Percentiles rank a stretch among this genome's conserved stretches.
Conservation (phyloP, 2,888 invertebrate genomes). For the Encarsia formosa region DNA sequence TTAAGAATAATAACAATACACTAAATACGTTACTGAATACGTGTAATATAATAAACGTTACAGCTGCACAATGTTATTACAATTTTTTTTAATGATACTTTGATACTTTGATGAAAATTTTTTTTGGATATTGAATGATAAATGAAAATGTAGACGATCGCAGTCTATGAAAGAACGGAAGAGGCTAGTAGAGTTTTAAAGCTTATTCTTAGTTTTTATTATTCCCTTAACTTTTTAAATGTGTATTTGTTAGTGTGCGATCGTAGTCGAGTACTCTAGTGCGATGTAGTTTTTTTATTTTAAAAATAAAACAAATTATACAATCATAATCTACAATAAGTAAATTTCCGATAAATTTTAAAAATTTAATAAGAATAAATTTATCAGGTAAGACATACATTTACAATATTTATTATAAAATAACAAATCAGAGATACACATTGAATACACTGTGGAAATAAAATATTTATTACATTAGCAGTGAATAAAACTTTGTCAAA, state of each 20-base stretch:
- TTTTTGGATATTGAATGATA: conserved; percentile 12
- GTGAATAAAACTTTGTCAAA: conserved; percentile 6
- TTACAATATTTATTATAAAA: too few species aligned
- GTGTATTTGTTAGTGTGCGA: background rate
- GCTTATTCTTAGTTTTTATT: background rate
- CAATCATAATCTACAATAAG: conserved; percentile 14
- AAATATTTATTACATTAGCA: background rate
- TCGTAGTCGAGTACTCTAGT: conserved; percentile 8
- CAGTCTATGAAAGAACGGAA: conserved; percentile 12
- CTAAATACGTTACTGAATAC: conserved; percentile 23
- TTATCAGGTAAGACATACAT: background rate
- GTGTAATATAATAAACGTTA: conserved; percentile 15
- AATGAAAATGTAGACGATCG: conserved; percentile 3
- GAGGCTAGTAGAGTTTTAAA: conserved; percentile 9
- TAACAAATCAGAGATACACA: conserved; percentile 8
- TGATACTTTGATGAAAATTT: conserved; percentile 1
- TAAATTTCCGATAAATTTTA: background rate
- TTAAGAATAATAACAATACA: conserved; percentile 18
- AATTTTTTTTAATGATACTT: conserved; percentile 4
- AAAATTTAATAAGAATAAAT: conserved; percentile 9
- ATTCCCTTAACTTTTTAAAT: background rate
- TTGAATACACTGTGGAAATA: conserved; percentile 8
- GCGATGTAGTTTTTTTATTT: conserved; percentile 5
- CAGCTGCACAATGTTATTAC: conserved; percentile 21
- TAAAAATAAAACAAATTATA: conserved; percentile 11